phyloP scores from a whole-genome alignment of 1,140 invertebrate species.

The Drosophila aff. region DNA sequence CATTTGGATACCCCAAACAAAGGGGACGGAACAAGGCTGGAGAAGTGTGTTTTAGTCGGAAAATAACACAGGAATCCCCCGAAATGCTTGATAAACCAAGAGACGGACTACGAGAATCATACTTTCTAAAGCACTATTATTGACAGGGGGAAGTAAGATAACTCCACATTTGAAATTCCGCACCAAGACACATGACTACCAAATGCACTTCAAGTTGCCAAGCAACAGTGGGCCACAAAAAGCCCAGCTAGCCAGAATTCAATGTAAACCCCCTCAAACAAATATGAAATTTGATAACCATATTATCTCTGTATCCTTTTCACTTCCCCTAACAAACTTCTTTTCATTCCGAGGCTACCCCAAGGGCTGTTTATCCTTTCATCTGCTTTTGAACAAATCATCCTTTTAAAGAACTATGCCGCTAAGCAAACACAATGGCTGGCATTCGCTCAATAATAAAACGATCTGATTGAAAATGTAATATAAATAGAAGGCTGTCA shows the following conservation, averaged over 20 bases:
- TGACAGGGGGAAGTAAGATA: not conserved
- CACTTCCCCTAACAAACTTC: not conserved
- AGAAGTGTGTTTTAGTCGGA: no score
- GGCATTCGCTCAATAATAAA: constrained; percentile 4
- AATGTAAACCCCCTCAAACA: not conserved
- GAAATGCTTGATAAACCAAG: not conserved
- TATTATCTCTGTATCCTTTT: not conserved
- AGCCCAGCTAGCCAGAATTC: not conserved
- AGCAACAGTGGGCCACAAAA: not conserved
- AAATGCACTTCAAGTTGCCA: not conserved
- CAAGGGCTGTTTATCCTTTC: not conserved
- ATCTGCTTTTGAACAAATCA: not conserved
- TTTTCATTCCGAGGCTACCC: not conserved
- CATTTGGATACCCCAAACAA: constrained; percentile 16
- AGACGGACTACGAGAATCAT: not conserved
- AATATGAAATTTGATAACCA: not conserved
- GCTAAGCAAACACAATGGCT: constrained; percentile 17
- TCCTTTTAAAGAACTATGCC: not conserved
- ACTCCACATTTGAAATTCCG: constrained; percentile 3
- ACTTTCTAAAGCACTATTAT: not conserved
- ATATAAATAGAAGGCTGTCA: constrained; percentile 34
- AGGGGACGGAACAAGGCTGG: not conserved
- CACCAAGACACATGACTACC: not conserved
- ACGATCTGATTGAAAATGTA: constrained; percentile 22
- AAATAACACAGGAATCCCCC: not conserved